A percentile compares a stretch with the other conserved stretches of the same genome.
Evolutionary conservation across 2,888 invertebrate genomes (phyloP).

Genomic region (Himalopsyche anomala): DNA sequence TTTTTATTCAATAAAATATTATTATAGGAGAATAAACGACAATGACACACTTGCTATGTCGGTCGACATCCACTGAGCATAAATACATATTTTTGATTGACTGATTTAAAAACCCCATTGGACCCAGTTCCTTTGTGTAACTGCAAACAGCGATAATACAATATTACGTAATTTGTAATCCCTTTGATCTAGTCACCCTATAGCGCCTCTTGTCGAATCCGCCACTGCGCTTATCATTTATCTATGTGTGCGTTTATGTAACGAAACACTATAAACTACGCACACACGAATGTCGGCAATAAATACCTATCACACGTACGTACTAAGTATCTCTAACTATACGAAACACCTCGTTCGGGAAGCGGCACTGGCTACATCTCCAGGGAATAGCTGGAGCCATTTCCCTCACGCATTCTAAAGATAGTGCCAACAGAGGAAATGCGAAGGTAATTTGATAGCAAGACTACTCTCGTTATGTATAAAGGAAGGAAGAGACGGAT

Average conservation of each 20-base stretch:
- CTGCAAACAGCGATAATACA: background rate
- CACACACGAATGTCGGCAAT: constrained; percentile 44
- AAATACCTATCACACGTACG: constrained; percentile 62
- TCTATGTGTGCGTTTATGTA: background rate
- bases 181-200: constrained; percentile 12
- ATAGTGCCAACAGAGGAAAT: constrained; percentile 64
- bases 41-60: too few relatives aligned
- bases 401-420: constrained; percentile 63
- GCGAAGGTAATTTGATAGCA: constrained; percentile 65
- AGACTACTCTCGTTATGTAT: constrained; percentile 58
- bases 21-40: too few relatives aligned
- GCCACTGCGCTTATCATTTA: background rate
- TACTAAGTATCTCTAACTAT: constrained; percentile 62
- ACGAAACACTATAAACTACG: constrained; percentile 23
- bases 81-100: too few relatives aligned
- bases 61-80: too few relatives aligned
- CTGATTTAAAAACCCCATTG: too few relatives aligned
- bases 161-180: background rate
- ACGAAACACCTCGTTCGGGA: constrained; percentile 61
- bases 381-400: constrained; percentile 58
- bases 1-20: too few relatives aligned
- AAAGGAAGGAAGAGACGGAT: constrained; percentile 49
- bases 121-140: background rate
- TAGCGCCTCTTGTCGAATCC: background rate
- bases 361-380: constrained; percentile 48